A percentile compares a stretch with the other conserved stretches of the same genome.
These are phyloP conservation scores for Heteropelma amictum DNA, from an alignment of 2,888 invertebrate genomes.

Conservation along the genomic window DNA sequence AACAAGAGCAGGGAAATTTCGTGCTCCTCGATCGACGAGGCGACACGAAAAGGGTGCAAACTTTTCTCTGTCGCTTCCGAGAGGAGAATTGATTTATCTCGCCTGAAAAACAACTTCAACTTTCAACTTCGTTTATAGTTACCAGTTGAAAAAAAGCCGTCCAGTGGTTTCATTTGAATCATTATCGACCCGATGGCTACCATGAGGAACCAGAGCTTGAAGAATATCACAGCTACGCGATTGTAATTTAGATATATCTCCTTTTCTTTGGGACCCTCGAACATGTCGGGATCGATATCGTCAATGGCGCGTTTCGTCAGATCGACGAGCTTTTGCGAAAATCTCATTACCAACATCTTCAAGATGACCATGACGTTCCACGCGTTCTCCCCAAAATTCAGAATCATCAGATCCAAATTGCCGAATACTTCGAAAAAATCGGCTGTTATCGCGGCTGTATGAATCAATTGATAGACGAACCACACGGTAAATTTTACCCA, in stretches of 20 bases:
- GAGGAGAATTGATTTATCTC: too few relatives aligned
- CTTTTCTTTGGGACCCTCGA: slow-evolving; percentile 26
- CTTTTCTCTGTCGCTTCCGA: too few relatives aligned
- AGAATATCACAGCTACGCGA: slow-evolving; percentile 36
- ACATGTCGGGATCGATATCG: slow-evolving; percentile 25
- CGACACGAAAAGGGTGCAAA: too few relatives aligned
- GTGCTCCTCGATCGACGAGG: too few relatives aligned
- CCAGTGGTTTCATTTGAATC: slow-evolving; percentile 44
- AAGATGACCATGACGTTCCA: slow-evolving; percentile 46
- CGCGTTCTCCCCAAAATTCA: slow-evolving; percentile 43
- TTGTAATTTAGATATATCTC: slow-evolving; percentile 49
- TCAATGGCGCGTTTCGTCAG: slow-evolving; percentile 23
- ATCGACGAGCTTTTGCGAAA: slow-evolving; percentile 29
- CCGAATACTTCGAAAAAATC: slow-evolving; percentile 45
- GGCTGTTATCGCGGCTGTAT: slow-evolving; percentile 37
- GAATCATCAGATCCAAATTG: slow-evolving; percentile 35
- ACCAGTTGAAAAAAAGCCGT: slow-evolving; percentile 45
- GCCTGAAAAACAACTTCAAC: neutral
- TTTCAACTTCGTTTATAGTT: neutral
- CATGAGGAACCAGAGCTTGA: slow-evolving; percentile 31
- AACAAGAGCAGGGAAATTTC: too few relatives aligned
- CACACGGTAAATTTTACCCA: slow-evolving; percentile 42
- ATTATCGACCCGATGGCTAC: slow-evolving; percentile 23
- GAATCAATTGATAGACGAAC: slow-evolving; percentile 41
- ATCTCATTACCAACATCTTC: slow-evolving; percentile 48